Evolutionary conservation across 2,113 vertebrate species (phyloP), one percentile per base, ranked within the genome.

Genomic region (Etia nguti): DNA sequence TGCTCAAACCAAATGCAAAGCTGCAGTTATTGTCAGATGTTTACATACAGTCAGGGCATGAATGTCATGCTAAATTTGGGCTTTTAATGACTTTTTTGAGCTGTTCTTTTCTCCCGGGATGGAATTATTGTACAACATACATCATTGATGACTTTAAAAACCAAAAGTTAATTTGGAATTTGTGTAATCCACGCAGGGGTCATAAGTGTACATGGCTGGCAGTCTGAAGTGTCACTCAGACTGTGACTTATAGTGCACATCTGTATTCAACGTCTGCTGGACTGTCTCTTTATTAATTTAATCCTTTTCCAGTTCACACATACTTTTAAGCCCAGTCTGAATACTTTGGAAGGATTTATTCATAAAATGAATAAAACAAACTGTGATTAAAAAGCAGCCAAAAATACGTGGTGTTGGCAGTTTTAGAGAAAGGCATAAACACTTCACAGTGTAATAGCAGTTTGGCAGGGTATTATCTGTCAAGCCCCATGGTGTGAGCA

Each of bases 51-150:
- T 46, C 38, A 73, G 13, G n/a, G 22, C 38, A 3, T 43, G 38
- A 26, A 70, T 70, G 38, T 70, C 65, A 46, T 46, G n/a, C 4
- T 43, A 43, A 24, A 9, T 43, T 43, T 41, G n/a, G 62, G 36
- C 4, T 24, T 70, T 43, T 41, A 41, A 9, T 1, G 0, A 0
- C 12, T 9, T 70, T 41, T 16, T 16, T 70, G 5, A 73, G 22
- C 13, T 16, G 13, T 73, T 73, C 38, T 26, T 26, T 43, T 12
- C 5, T 43, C 22, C 65, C 38, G 43, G 65, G 38, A 16, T 46
- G 65, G 38, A 43, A 0, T 70, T 24, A 43, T 43, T 43, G 38
- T 26, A 16, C 65, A 43, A 22, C 8, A 26, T 24, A 43, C 43
- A 43, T 46, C 24, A 43, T 43, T 10, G 22, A 16, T 43, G 8